phyloP scores from a whole-genome alignment of 1,140 invertebrate species.

The Drosophila takahashii region DNA sequence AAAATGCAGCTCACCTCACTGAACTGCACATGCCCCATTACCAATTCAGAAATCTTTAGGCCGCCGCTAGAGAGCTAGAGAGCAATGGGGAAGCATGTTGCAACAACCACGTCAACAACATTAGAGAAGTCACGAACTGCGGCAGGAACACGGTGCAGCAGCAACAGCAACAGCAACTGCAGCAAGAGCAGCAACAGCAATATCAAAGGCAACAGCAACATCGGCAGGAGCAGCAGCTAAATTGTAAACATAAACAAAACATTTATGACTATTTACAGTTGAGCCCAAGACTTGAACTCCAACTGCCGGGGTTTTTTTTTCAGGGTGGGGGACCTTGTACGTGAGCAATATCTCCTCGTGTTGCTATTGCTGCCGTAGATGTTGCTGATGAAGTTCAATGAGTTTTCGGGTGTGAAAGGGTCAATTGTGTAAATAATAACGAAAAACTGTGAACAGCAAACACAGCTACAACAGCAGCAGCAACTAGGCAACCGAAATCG shows the following conservation, averaged over 20 bases:
- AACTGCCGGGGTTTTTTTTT: conserved; percentile 4
- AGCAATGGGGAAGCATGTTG: conserved; percentile 63
- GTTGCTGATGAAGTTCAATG: conserved; percentile 75
- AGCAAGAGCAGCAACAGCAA: conserved; percentile 10
- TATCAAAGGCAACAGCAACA: conserved; percentile 5
- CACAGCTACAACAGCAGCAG: conserved; percentile 29
- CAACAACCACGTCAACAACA: conserved; percentile 79
- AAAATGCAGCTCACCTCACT: conserved; percentile 78
- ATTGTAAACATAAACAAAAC: conserved; percentile 83
- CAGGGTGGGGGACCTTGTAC: conserved; percentile 38
- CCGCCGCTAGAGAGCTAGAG: conserved; percentile 19
- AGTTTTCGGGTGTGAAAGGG: conserved; percentile 78
- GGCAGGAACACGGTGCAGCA: conserved; percentile 43
- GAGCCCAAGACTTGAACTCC: conserved; percentile 59
- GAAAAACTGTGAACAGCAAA: conserved; percentile 79
- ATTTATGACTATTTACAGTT: conserved; percentile 83
- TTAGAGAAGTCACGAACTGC: conserved; percentile 79
- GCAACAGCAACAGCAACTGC: conserved; percentile 18
- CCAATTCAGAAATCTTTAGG: conserved; percentile 79
- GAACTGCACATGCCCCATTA: conserved; percentile 81
- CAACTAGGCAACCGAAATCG: conserved; percentile 53
- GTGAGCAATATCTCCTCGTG: conserved; percentile 43
- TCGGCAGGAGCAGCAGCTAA: conserved; percentile 61
- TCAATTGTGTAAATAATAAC: conserved; percentile 83
- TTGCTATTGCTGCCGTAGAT: conserved; percentile 22